Evolutionary conservation across 2,888 invertebrate genomes (phyloP), one percentile per base, ranked within the genome.

Genomic region (Apomyelois bistriatella): DNA sequence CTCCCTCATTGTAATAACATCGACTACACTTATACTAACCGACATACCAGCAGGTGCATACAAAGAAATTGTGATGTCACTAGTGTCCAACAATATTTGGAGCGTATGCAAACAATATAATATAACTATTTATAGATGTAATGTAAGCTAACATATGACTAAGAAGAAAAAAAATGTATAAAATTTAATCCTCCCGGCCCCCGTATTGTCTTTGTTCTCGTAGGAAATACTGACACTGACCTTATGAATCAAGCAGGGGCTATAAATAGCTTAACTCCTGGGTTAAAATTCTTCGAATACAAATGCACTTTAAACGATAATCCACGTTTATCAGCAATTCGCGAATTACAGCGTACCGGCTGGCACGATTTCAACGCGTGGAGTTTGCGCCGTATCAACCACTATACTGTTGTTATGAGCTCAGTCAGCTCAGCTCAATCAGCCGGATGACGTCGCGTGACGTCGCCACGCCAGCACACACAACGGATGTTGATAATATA

Each of bases 401-500:
- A 74, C 64, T 66, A 71, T 63, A 82, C 84, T 84, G 78, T 58
- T 58, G 35, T 40, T 37, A 16, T 48, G 32, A 40, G 53, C 37
- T 22, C 22, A 22, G 22, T 22, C 22, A 3, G 22, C 22, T 22
- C 22, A 22, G 5, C 22, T 17, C 53, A 40, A 48, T 42, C 50
- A 22, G 38, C 53, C 52, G 56, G 61, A 65, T 76, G 79, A 82
- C 80, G 79, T 76, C 58, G 66, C 59, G 66, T 82, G 82, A 82
- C 82, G 82, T 81, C 62, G 68, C 57, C 54, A 56, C 62, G 68
- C 57, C 54, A 56, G 49, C 55, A 57, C 59, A 54, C 55, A 57
- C 59, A 54, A 60, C 64, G 59, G 59, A 66, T 62, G 65, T 62
- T 65, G 62, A 63, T 69, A 65, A 62, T 57, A 55, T 30, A 1